Base-by-base conservation (phyloP, 2,888 invertebrate species). In the Acheta domesticus region DNA sequence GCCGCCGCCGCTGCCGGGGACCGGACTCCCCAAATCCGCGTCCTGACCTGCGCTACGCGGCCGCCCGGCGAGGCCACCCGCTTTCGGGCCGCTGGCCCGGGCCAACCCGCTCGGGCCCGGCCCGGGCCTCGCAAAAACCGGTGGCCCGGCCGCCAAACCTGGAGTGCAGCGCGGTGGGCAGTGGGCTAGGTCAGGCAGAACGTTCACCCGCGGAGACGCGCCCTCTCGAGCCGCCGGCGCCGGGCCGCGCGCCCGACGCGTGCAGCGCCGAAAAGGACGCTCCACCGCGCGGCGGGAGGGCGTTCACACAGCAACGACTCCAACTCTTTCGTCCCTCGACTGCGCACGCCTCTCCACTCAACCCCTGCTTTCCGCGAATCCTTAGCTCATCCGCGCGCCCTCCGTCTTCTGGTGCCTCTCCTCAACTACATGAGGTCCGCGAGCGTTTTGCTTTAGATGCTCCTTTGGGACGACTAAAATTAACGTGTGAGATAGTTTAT, bases 121-220 rank as follows among this genome's bases (percentile, higher is more conserved):
- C 62, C 62, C 62, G 62, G 62, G 14, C 62, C 62, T 62, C 62
- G 62, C 62, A 62, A 62, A 62, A 62, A 62, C 62, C 62, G 62
- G 62, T 62, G 62, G 62, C 62, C n/a, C 62, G 16, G 16, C 62
- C 62, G 62, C 62, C 62, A 62, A 62, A 62, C 62, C 62, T 62
- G 62, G 62, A 62, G 62, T 62, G 62, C 62, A 62, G 14, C 62
- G 62, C 62, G n/a, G 62, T 19, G 62, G 62, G 62, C 14, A 62
- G 62, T 19, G 62, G 62, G 62, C 14, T 62, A 62, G 62, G 62
- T 62, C 62, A 62, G 62, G 14, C 16, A 11, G 16, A 62, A 5
- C 62, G 62, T n/a, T n/a, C n/a, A 14, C 14, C n/a, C n/a, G n/a
- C 62, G 62, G 14, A 62, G 8, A 62, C 62, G 62, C 14, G 16